Base-by-base conservation (phyloP, 1,140 invertebrate genomes). In the Panagrolaimus sp. region DNA sequence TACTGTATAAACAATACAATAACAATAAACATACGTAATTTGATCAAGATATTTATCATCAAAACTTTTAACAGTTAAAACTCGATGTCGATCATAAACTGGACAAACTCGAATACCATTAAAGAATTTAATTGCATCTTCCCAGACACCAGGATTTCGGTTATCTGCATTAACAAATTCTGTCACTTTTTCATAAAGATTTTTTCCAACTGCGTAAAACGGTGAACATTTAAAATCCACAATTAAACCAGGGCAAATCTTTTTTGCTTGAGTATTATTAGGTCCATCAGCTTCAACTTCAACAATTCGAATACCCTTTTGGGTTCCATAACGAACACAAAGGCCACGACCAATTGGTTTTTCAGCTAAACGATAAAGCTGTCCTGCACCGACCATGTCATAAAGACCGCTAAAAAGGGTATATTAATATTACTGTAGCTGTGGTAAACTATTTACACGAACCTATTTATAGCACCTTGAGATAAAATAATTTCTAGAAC, bases 401-500 rank as follows among this genome's bases (percentile, higher is more conserved):
- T 21, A 58, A 12, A 12, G 21, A 12, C 17, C 17, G 8, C 52
- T 58, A 24, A 24, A 58, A 58, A 3, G 0, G 2, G 0, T 15
- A 58, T 58, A n/a, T 21, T 26, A 12, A 26, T 26, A 0, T 0
- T 3, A 21, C 52, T 7, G 32, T 38, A 38, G 7, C n/a, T 38
- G 7, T 4, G 32, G 32, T 38, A 58, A 58, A n/a, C n/a, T n/a
- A n/a, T 4, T 1, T 17, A 14, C 21, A 4, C 52, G 17, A 12
- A 58, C 52, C 15, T 21, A 17, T 58, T 21, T 2, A 58, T 12
- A 3, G 52, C 52, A 58, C 52, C 28, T 58, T 65, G 63, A n/a
- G 63, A 65, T 32, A 58, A 28, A 21, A 58, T 58, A 24, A 58
- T 58, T 17, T 58, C 52, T 5, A 58, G 52, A 1, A 28, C 52